Conservation (phyloP, 2,113 vertebrate species). For the Illadopsis cleaveri region DNA sequence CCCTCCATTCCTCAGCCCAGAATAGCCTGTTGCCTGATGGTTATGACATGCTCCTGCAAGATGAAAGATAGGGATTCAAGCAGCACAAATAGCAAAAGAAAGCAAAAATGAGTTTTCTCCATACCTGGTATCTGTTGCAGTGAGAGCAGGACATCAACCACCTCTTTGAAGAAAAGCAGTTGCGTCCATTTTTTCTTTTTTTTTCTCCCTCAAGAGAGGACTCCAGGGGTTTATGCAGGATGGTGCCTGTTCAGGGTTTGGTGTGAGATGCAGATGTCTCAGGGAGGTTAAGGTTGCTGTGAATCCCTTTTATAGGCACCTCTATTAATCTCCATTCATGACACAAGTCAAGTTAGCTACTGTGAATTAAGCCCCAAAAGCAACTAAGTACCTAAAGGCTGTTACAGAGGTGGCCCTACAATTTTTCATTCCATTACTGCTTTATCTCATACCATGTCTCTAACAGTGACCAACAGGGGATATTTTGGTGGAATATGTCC, state of each 20-base stretch:
- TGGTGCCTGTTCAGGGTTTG: neutral
- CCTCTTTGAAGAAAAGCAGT: neutral
- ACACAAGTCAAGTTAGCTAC: neutral
- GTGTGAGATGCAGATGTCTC: neutral
- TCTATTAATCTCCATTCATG: neutral
- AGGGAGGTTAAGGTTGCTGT: neutral
- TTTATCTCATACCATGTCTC: neutral
- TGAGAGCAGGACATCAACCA: neutral
- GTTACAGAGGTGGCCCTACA: neutral
- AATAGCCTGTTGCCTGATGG: conserved; percentile 45
- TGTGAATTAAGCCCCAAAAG: neutral
- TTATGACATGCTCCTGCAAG: neutral
- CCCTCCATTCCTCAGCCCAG: conserved; percentile 47
- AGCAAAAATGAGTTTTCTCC: neutral
- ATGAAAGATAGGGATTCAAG: neutral
- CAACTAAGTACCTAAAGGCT: neutral
- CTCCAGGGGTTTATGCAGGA: neutral
- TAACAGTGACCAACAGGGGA: neutral
- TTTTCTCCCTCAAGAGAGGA: neutral
- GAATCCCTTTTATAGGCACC: neutral
- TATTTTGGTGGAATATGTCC: neutral
- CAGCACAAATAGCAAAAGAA: neutral
- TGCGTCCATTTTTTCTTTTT: neutral
- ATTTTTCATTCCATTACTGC: neutral
- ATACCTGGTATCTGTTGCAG: neutral